Evolutionary conservation across 2,113 vertebrate species (phyloP), one percentile per base, ranked within the genome.

Genomic region (Gavia stellata): DNA sequence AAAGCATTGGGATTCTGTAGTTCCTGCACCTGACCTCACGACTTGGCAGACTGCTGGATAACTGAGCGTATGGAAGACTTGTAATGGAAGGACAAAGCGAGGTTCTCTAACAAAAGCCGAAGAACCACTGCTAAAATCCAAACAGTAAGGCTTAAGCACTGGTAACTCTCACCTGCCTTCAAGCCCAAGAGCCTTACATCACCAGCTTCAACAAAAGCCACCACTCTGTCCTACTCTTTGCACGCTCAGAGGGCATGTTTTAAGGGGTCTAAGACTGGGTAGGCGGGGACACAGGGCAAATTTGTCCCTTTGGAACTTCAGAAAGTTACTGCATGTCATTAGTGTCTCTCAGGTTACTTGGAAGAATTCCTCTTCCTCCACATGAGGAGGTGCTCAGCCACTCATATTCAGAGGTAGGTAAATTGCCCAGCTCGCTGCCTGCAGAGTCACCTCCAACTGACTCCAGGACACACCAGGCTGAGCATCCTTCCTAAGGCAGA

Each of bases 21-120:
- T 31, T 52, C 63, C 80, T n/a, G 13, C 1, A n/a, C 20, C n/a
- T 7, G 47, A 16, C 23, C 34, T 47, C 4, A 0, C 4, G 0
- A 10, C 38, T 17, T 3, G 2, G 34, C 25, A 38, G 18, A 7
- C 47, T 38, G 62, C 53, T 67, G 70, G 55, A 9, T 21, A 52
- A 29, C 55, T 10, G 36, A 62, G 40, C 2, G 0, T 7, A 8
- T 1, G 2, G 44, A 62, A 67, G 45, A 10, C 40, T 45, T 44
- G 31, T 20, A 31, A 21, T 0, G 24, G 34, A 31, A 77, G 40
- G n/a, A n/a, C 11, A 36, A 38, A 40, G 36, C 5, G 28, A 58
- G 6, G 33, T 29, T n/a, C 55, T 42, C 73, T 40, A 47, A 44
- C 53, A 68, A 10, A 47, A 53, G 20, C 40, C 3, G 0, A 61